Evolutionary conservation across 2,113 vertebrate genomes (phyloP).

Genomic region (Myotis brandtii): DNA sequence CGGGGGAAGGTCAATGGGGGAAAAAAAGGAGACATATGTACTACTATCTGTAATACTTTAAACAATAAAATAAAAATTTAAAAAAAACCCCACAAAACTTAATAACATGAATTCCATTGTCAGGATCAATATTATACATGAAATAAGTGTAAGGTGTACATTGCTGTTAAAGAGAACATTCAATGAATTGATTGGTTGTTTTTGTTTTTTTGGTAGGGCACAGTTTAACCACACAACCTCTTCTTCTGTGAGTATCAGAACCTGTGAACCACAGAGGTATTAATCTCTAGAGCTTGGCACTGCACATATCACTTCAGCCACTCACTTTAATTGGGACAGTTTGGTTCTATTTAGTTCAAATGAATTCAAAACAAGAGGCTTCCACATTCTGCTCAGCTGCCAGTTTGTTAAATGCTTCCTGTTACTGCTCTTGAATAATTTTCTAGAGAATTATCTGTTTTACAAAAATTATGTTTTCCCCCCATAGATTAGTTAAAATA

Average conservation of each 20-base stretch:
- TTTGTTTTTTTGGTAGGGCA: not conserved
- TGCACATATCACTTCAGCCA: not conserved
- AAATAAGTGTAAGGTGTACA: not conserved
- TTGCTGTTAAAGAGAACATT: not conserved
- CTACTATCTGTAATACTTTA: no score
- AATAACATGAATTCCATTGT: not conserved
- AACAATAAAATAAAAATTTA: no score
- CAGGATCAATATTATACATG: not conserved
- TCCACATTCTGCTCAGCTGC: not conserved
- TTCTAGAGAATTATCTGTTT: not conserved
- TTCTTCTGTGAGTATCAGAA: not conserved
- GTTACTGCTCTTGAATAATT: not conserved
- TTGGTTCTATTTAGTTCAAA: conserved; percentile 44
- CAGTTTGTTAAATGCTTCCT: not conserved
- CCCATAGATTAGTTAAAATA: not conserved
- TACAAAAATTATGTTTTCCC: not conserved
- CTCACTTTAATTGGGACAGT: not conserved
- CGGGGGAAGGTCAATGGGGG: no score
- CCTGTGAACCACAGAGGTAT: not conserved
- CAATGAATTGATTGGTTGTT: not conserved
- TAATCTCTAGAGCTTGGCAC: not conserved
- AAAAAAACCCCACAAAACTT: not conserved
- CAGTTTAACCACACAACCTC: not conserved
- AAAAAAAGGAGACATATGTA: no score
- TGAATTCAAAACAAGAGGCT: not conserved